These are phyloP conservation scores for Falco peregrinus DNA, from an alignment of 2,797 vertebrate genomes.

Conservation along the genomic window DNA sequence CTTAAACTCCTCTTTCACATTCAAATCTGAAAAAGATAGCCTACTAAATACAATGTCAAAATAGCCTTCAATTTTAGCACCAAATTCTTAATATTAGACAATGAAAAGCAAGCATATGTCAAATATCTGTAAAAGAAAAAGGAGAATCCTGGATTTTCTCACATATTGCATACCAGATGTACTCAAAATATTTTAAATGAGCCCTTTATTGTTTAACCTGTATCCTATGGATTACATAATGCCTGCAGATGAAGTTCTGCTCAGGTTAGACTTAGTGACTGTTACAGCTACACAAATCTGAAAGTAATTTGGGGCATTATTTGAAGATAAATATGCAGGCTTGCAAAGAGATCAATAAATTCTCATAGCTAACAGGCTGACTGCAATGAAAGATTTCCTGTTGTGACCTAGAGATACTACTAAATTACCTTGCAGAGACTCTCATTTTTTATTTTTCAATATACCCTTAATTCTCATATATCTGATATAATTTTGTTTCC, in stretches of 20 bases:
- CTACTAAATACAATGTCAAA: background rate
- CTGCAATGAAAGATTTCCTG: background rate
- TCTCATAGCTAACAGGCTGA: background rate
- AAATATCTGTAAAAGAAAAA: background rate
- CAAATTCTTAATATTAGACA: background rate
- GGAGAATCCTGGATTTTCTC: background rate
- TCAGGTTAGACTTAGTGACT: background rate
- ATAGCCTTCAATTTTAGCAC: background rate
- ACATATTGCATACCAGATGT: background rate
- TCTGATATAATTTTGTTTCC: background rate
- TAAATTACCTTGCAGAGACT: background rate
- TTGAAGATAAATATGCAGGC: background rate
- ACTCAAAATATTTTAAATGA: background rate
- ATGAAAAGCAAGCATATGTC: background rate
- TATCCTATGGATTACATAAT: background rate
- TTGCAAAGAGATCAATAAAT: background rate
- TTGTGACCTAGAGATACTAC: background rate
- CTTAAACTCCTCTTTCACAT: background rate
- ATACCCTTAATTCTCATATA: background rate
- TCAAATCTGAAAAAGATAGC: background rate
- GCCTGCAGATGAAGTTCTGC: background rate
- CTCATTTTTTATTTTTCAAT: background rate
- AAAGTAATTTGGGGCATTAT: background rate
- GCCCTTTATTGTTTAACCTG: background rate
- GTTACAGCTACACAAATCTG: background rate